Evolutionary conservation across 2,113 vertebrate species (phyloP).

Genomic region (Martes martes): DNA sequence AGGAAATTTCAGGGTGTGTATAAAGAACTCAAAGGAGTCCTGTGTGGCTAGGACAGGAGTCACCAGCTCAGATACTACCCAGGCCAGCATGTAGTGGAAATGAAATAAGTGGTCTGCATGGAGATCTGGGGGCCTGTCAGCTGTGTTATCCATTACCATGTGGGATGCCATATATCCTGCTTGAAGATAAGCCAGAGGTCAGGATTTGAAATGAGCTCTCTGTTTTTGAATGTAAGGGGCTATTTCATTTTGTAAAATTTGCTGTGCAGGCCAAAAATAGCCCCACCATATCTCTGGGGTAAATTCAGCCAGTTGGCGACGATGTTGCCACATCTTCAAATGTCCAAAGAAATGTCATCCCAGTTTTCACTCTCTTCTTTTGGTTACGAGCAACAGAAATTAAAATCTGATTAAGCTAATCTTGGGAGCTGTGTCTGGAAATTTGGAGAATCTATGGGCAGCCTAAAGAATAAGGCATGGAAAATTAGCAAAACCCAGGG

Average conservation of each 20-base stretch:
- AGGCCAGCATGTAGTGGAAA: background rate
- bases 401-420: background rate
- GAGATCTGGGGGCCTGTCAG: background rate
- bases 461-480: background rate
- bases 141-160: background rate
- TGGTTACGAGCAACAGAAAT: background rate
- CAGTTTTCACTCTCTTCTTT: background rate
- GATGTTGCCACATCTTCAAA: background rate
- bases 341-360: background rate
- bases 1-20: background rate
- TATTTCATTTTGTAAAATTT: background rate
- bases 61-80: background rate
- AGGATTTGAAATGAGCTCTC: background rate
- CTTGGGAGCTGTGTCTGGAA: background rate
- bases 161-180: background rate
- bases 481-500: background rate
- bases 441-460: background rate
- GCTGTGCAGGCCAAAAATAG: background rate
- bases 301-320: background rate
- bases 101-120: background rate
- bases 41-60: background rate
- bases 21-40: no score
- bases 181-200: background rate
- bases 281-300: background rate
- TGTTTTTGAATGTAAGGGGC: background rate